A percentile compares a stretch with the other conserved stretches of the same genome.
phyloP scores from a whole-genome alignment of 2,888 invertebrate genomes.

The Eupeodes latifasciatus region DNA sequence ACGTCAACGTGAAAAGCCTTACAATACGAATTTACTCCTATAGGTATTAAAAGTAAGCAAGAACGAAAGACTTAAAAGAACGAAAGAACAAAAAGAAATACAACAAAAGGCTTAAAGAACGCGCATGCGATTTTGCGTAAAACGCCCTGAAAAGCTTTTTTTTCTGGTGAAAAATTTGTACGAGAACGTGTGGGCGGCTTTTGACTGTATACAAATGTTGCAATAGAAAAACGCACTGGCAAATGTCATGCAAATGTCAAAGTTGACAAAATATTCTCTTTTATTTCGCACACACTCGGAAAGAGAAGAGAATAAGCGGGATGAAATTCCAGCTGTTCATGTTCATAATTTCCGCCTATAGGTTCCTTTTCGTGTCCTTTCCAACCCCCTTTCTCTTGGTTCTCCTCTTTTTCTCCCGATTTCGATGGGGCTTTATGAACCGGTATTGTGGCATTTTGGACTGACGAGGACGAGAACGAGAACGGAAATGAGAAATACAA shows the following conservation, averaged over 20 bases:
- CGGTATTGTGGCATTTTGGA: conserved; percentile 6
- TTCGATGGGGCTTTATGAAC: background rate
- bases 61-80: background rate
- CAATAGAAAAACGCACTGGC: conserved; percentile 35
- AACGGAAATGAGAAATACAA: conserved; percentile 57
- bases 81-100: background rate
- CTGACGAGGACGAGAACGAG: background rate
- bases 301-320: background rate
- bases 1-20: conserved; percentile 9
- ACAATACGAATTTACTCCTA: background rate
- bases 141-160: conserved; percentile 75
- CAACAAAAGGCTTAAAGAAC: conserved; percentile 36
- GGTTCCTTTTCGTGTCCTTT: no score
- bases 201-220: background rate
- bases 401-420: no score
- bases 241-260: conserved; percentile 72
- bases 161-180: conserved; percentile 4
- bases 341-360: background rate
- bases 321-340: conserved; percentile 62
- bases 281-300: background rate
- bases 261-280: conserved; percentile 55
- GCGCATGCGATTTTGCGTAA: conserved; percentile 73
- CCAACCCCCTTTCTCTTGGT: background rate
- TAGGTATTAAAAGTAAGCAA: background rate
- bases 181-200: conserved; percentile 51